Evolutionary conservation across 1,140 invertebrate species (phyloP), one percentile per base, ranked within the genome.

Genomic region (Phortica variegata): DNA sequence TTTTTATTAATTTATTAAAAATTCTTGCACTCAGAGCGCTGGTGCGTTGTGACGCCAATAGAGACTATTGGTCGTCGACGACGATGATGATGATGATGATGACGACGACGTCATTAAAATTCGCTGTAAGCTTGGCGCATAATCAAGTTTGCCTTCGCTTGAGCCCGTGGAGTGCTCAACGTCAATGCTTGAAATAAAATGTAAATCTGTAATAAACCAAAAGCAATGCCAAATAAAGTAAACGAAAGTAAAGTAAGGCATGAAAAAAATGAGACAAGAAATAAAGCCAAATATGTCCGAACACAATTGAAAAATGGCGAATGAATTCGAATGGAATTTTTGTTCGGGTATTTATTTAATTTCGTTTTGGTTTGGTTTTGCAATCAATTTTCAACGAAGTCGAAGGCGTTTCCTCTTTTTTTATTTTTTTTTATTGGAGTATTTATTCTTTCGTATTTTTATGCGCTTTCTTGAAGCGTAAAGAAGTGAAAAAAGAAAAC

Each of bases 1-100:
- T 47, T 59, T 60, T 68, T 66, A 66, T 66, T 66, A 66, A 66
- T 66, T 66, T 66, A 66, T 66, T 66, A 62, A 66, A 66, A 66
- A 54, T 56, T n/a, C 53, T n/a, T n/a, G n/a, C n/a, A n/a, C n/a
- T n/a, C n/a, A n/a, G n/a, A n/a, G n/a, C n/a, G n/a, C n/a, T n/a
- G n/a, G n/a, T n/a, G n/a, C n/a, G n/a, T n/a, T n/a, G n/a, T n/a
- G 47, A 47, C 26, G 53, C 49, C 33, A 50, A 43, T 46, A 33
- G 33, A 56, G n/a, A n/a, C 48, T 46, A 40, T 43, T 49, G 29
- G 40, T 47, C 43, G 45, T 5, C 8, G 15, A 17, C 41, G n/a
- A 15, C 23, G 13, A 12, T 31, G 4, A 2, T 10, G 26, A 19
- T 10, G 23, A 6, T 15, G 46, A 13, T 23, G 18, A 10, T 16